Percentiles rank a stretch among this genome's conserved stretches.
Evolutionary conservation across 2,113 vertebrate genomes (phyloP).

Genomic region (Mugil cephalus): DNA sequence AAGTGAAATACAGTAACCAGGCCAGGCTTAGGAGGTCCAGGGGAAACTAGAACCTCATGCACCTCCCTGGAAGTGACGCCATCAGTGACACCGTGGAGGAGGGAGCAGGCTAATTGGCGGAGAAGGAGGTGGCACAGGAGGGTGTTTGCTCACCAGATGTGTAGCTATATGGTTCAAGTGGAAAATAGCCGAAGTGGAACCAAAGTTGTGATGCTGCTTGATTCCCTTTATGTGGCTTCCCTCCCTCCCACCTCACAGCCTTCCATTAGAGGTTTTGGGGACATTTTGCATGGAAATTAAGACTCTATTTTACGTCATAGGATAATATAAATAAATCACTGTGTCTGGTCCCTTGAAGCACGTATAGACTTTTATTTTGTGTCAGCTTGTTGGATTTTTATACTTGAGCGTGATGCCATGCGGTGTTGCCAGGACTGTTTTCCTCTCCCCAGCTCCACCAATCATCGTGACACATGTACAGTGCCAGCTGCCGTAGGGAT

Average conservation of each 20-base stretch:
- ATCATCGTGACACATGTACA: conserved; percentile 13
- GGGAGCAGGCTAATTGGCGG: conserved; percentile 51
- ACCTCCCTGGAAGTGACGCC: conserved; percentile 20
- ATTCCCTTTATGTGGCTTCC: conserved; percentile 77
- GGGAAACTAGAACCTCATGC: conserved; percentile 11
- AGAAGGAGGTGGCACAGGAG: conserved; percentile 44
- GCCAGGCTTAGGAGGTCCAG: conserved; percentile 21
- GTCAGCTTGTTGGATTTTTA: conserved; percentile 13
- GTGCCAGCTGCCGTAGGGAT: conserved; percentile 42
- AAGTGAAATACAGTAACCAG: conserved; percentile 22
- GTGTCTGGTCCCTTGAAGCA: conserved; percentile 13
- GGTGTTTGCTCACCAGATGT: conserved; percentile 74
- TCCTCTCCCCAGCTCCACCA: conserved; percentile 15
- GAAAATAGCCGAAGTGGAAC: conserved; percentile 70
- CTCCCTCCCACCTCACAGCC: conserved; percentile 59
- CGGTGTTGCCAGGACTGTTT: conserved; percentile 28
- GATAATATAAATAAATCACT: conserved; percentile 53
- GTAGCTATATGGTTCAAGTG: conserved; percentile 60
- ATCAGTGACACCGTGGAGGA: conserved; percentile 2
- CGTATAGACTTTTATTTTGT: conserved; percentile 7
- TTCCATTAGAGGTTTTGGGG: conserved; percentile 66
- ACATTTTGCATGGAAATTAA: conserved; percentile 71
- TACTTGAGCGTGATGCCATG: conserved; percentile 21
- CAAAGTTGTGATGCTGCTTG: conserved; percentile 63
- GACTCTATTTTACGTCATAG: conserved; percentile 66